Evolutionary conservation across 2,113 vertebrate species (phyloP).

Genomic region (Sitta europaea): DNA sequence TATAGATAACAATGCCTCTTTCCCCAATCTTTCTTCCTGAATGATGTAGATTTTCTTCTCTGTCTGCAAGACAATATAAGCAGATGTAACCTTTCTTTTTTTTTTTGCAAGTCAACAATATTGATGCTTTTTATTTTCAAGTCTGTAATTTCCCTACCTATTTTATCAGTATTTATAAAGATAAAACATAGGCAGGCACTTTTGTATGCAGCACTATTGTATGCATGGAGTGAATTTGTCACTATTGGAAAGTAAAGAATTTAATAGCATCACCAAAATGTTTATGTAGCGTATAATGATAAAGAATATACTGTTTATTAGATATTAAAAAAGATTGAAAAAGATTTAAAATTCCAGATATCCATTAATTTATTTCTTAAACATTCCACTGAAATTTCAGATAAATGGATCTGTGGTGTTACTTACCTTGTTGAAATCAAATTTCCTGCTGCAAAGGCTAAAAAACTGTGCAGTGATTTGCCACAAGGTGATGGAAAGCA

Average conservation of each 20-base stretch:
- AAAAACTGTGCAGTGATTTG: neutral
- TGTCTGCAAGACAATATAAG: neutral
- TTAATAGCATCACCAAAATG: neutral
- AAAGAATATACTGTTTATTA: neutral
- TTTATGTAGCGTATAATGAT: neutral
- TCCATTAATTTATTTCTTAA: neutral
- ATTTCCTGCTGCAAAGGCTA: neutral
- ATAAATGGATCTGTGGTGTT: neutral
- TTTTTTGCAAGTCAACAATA: neutral
- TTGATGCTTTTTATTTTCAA: constrained; percentile 28
- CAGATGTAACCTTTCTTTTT: neutral
- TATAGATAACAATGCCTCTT: neutral
- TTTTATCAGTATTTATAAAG: constrained; percentile 17
- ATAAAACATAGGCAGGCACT: neutral
- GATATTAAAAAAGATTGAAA: neutral
- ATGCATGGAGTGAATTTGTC: neutral
- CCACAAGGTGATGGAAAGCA: neutral
- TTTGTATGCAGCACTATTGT: neutral
- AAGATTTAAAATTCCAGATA: neutral
- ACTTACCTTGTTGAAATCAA: neutral
- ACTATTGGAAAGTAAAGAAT: neutral
- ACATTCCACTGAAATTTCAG: neutral
- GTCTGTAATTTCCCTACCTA: neutral
- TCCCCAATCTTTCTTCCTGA: neutral
- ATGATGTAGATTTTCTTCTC: constrained; percentile 1